phyloP scores from a whole-genome alignment of 2,797 vertebrate species.

The Chloroceryle inda region DNA sequence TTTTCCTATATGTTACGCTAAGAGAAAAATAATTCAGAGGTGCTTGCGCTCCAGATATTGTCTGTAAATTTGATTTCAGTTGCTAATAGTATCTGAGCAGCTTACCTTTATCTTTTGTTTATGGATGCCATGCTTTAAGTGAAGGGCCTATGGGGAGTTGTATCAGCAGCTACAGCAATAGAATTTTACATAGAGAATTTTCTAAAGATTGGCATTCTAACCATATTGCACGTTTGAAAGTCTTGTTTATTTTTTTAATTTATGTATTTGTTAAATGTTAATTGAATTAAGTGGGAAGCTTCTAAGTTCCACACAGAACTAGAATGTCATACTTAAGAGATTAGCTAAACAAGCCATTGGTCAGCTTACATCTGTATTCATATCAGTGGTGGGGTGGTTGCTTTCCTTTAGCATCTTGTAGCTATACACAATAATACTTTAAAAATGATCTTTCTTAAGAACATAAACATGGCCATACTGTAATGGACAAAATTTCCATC shows the following conservation, averaged over 20 bases:
- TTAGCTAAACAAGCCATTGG: background rate
- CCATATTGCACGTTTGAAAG: background rate
- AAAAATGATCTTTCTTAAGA: background rate
- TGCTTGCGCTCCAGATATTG: background rate
- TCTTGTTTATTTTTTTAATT: background rate
- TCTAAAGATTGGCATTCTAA: background rate
- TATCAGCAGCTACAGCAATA: background rate
- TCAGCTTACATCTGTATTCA: background rate
- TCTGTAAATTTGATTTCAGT: background rate
- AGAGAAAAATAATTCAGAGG: background rate
- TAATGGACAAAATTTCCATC: background rate
- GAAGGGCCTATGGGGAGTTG: constrained; percentile 13
- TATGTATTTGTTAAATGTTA: constrained; percentile 14
- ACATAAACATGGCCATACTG: background rate
- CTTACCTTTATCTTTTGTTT: constrained; percentile 1
- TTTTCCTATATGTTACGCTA: background rate
- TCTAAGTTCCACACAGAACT: background rate
- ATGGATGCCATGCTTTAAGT: background rate
- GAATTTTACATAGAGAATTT: constrained; percentile 4
- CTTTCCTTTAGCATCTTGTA: background rate
- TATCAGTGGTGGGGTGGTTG: accelerated
- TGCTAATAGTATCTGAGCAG: background rate
- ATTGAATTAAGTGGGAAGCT: background rate
- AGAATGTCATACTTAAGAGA: background rate
- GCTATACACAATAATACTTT: background rate